phyloP scores from a whole-genome alignment of 2,888 invertebrate genomes.

The Phragmatobia fuliginosa region DNA sequence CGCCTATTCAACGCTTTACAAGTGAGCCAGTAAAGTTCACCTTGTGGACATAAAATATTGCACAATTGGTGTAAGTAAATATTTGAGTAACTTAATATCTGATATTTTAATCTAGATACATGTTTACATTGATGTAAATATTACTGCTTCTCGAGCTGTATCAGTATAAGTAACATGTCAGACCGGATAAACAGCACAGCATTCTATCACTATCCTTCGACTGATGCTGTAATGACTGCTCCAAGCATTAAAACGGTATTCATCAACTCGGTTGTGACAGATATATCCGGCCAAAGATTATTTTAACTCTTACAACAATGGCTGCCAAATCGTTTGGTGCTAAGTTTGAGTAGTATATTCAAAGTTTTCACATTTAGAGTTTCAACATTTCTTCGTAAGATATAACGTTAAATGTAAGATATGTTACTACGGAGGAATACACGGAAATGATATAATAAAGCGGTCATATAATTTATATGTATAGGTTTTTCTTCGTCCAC shows the following conservation, averaged over 20 bases:
- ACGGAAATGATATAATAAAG: too few species aligned
- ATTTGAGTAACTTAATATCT: too few species aligned
- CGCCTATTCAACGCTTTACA: conserved; percentile 60
- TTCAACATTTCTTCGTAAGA: neutral
- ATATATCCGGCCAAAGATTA: conserved; percentile 2
- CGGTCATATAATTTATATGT: too few species aligned
- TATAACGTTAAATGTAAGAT: neutral
- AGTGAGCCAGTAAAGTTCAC: conserved; percentile 65
- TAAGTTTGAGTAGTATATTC: neutral
- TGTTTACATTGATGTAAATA: too few species aligned
- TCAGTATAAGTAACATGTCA: too few species aligned
- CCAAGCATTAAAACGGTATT: neutral
- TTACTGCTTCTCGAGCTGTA: too few species aligned
- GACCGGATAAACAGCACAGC: too few species aligned
- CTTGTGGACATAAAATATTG: conserved; percentile 40
- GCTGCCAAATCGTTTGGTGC: conserved; percentile 2
- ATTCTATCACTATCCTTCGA: neutral
- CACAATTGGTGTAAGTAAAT: too few species aligned
- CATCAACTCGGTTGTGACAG: neutral
- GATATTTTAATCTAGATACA: too few species aligned
- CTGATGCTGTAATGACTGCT: neutral
- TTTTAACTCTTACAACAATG: conserved; percentile 1
- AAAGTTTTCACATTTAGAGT: neutral
- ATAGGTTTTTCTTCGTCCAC: too few species aligned
- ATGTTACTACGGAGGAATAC: neutral